Base-by-base conservation (phyloP, 2,888 invertebrate genomes). In the Drosophila hamatofila region DNA sequence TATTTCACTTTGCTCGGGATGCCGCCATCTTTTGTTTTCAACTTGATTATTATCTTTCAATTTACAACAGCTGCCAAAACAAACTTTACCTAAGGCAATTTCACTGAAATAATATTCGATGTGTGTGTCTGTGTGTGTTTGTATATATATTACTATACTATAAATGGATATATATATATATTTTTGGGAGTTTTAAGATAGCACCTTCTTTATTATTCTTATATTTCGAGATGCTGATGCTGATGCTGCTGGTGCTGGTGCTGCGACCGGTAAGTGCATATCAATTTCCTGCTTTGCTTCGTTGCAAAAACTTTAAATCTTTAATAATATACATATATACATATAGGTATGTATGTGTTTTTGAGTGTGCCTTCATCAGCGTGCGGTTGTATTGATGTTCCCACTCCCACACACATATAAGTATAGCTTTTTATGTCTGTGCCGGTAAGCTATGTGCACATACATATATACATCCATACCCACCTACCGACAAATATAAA, bases 181-280 rank as follows among this genome's bases (percentile, higher is more conserved):
- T 66, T 71, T 66, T 67, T 69, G 58, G 46, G 56, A 71, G 66
- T 73, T 82, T 61, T 9, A 77, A 71, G 65, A 60, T 70, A 68
- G 71, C 72, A 68, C 56, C 72, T 60, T 64, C 67, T 66, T 52
- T 79, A 77, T 74, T 81, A 85, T 83, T 74, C 70, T 58, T 83
- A 77, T 77, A 79, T 79, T 79, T 63, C 59, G 72, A 69, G 75
- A 46, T 52, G 55, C 46, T 57, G 56, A 3, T 52, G 58, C 44
- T 57, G 51, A 5, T 54, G 52, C 56, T 48, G 75, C 55, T 52
- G 52, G 51, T 48, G 75, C 57, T 78, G 66, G 51, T 48, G 75
- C 57, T 78, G 66, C 75, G 63, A 74, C 83, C 87, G 84, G 83
- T 83, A 87, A 84, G 84, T 87, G 83, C 88, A 87, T 87, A 76